Conservation (phyloP, 2,888 invertebrate genomes). For the Drosophila neotestacea region DNA sequence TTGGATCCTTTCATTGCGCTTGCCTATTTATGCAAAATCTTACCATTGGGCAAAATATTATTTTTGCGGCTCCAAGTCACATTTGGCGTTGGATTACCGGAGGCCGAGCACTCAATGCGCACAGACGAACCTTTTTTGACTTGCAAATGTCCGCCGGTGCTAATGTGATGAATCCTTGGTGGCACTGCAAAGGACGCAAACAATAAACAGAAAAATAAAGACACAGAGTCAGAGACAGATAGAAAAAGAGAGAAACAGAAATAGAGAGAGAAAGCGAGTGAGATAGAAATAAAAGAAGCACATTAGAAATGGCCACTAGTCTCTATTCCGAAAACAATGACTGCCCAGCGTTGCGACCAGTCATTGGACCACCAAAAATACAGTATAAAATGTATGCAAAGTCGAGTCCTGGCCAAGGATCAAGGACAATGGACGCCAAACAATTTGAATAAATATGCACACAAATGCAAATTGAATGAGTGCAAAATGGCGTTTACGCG, state of each 20-base stretch:
- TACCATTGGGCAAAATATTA: constrained; percentile 85
- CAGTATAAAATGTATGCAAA: constrained; percentile 75
- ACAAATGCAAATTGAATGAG: constrained; percentile 81
- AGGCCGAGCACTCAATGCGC: constrained; percentile 91
- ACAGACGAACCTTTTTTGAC: constrained; percentile 91
- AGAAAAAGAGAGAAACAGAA: constrained; percentile 18
- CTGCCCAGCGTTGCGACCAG: constrained; percentile 56
- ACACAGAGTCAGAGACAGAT: constrained; percentile 21
- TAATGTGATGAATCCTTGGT: constrained; percentile 88
- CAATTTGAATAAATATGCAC: constrained; percentile 81
- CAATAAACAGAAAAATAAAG: constrained; percentile 44
- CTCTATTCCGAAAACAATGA: constrained; percentile 43
- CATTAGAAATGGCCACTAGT: constrained; percentile 71
- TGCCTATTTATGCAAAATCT: constrained; percentile 78
- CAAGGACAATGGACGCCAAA: constrained; percentile 65
- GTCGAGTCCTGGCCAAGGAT: constrained; percentile 61
- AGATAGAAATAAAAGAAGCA: constrained; percentile 54
- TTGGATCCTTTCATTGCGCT: constrained; percentile 39
- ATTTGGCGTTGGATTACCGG: constrained; percentile 92
- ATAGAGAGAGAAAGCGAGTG: constrained; percentile 33
- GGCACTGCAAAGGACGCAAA: constrained; percentile 86
- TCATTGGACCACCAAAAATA: constrained; percentile 22
- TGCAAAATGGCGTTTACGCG: constrained; percentile 78
- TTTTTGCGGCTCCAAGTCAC: constrained; percentile 90
- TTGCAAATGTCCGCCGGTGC: constrained; percentile 88